A percentile compares a stretch with the other conserved stretches of the same genome.
phyloP scores from a whole-genome alignment of 2,888 invertebrate species.

The Elegia similella region DNA sequence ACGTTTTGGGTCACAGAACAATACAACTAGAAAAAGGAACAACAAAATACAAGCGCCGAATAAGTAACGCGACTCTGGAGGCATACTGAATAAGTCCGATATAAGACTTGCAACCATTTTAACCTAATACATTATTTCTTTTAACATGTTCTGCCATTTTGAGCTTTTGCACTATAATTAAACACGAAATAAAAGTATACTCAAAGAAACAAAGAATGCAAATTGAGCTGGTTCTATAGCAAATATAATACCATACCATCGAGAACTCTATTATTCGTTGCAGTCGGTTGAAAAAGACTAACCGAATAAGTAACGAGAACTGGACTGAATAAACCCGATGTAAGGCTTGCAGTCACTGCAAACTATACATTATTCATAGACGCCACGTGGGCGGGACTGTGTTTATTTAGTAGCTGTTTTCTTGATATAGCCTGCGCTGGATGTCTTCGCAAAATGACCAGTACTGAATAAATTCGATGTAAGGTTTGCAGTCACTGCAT shows the following conservation, averaged over 20 bases:
- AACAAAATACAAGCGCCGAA: not conserved
- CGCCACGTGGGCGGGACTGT: not conserved
- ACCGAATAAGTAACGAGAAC: no score
- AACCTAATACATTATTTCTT: not conserved
- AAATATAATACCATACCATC: no score
- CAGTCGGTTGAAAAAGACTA: no score
- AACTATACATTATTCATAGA: slow-evolving; percentile 5
- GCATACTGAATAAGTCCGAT: slow-evolving; percentile 5
- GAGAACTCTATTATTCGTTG: no score
- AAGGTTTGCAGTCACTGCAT: slow-evolving; percentile 34
- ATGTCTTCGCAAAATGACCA: not conserved
- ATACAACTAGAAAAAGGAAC: not conserved
- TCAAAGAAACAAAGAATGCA: no score
- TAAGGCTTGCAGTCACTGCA: slow-evolving; percentile 7
- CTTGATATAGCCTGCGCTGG: not conserved
- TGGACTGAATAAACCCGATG: slow-evolving; percentile 6
- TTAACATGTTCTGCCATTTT: no score
- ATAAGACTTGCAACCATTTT: not conserved
- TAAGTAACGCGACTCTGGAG: slow-evolving; percentile 1
- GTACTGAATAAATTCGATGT: not conserved
- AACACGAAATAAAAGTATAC: no score
- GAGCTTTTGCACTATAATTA: no score
- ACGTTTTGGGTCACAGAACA: not conserved
- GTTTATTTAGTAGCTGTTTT: not conserved
- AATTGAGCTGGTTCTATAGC: no score